phyloP scores from a whole-genome alignment of 2,797 vertebrate genomes.

The Liasis olivaceus region DNA sequence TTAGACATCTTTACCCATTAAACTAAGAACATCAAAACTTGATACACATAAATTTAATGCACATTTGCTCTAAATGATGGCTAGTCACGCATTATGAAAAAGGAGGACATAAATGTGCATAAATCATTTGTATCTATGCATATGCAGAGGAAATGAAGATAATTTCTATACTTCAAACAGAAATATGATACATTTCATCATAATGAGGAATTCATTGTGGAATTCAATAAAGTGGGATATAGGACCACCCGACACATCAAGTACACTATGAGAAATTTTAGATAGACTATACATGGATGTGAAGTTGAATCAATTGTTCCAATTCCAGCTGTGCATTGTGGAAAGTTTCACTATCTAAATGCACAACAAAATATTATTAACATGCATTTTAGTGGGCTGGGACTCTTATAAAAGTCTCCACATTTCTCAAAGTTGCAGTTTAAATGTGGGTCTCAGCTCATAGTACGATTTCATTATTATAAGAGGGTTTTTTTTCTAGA shows the following conservation, averaged over 20 bases:
- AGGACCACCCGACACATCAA: neutral
- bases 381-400: constrained; percentile 26
- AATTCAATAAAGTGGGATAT: neutral
- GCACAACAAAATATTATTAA: constrained; percentile 20
- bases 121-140: neutral
- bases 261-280: neutral
- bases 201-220: neutral
- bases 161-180: neutral
- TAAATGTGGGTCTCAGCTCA: constrained; percentile 43
- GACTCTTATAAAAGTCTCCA: constrained; percentile 35
- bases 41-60: neutral
- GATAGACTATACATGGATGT: neutral
- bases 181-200: neutral
- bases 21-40: neutral
- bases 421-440: constrained; percentile 38
- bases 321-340: constrained; percentile 19
- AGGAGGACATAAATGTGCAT: neutral
- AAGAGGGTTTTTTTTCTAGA: neutral
- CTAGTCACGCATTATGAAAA: neutral
- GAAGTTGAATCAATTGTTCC: neutral
- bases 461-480: constrained; percentile 34
- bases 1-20: neutral
- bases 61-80: neutral
- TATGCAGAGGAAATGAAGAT: neutral
- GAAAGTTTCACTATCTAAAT: constrained; percentile 15